A percentile compares a stretch with the other conserved stretches of the same genome.
phyloP scores from a whole-genome alignment of 2,113 vertebrate genomes.

The Willisornis vidua region DNA sequence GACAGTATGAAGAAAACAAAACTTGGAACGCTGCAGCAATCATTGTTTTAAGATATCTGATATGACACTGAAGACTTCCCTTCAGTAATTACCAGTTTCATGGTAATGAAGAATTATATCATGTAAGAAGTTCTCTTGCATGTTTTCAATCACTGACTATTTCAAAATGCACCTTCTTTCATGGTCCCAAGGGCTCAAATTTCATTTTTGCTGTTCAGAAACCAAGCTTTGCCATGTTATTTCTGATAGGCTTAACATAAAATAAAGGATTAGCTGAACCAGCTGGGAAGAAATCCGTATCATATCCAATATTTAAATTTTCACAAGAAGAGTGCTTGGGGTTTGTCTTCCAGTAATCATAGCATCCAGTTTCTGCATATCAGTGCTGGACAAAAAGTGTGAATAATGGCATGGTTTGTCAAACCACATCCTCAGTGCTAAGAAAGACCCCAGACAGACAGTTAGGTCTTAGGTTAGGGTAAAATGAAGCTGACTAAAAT shows the following conservation, averaged over 20 bases:
- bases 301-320: background rate
- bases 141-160: background rate
- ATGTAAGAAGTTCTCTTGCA: background rate
- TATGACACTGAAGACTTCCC: background rate
- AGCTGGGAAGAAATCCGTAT: background rate
- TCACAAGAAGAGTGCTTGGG: background rate
- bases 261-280: background rate
- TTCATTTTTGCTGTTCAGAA: background rate
- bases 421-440: background rate
- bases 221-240: background rate
- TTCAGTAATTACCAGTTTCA: background rate
- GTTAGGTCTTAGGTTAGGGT: background rate
- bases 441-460: background rate
- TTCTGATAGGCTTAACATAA: background rate
- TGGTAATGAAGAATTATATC: background rate
- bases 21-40: background rate
- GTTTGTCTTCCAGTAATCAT: background rate
- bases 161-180: background rate
- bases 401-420: background rate
- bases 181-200: background rate
- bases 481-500: background rate
- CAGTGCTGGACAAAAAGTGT: background rate
- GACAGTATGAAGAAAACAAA: constrained; percentile 21
- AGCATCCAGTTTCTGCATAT: background rate
- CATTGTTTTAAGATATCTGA: constrained; percentile 39